phyloP scores from a whole-genome alignment of 2,888 invertebrate species.

The Harpalus rufipes region DNA sequence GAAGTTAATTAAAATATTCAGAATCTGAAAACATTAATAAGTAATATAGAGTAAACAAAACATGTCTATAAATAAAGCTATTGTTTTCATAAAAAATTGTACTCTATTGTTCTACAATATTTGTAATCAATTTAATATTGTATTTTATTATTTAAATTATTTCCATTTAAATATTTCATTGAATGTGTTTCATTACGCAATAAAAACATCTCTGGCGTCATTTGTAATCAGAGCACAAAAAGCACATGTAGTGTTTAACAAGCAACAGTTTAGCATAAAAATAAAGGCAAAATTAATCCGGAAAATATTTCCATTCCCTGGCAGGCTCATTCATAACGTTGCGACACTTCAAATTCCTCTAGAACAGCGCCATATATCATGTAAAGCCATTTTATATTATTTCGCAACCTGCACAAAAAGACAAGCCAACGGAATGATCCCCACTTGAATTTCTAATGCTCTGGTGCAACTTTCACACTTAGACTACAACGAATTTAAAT shows the following conservation, averaged over 20 bases:
- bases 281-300: conserved; percentile 40
- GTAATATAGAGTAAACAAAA: too few species aligned
- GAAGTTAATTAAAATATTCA: too few species aligned
- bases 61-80: too few species aligned
- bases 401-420: conserved; percentile 48
- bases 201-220: conserved; percentile 39
- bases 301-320: conserved; percentile 48
- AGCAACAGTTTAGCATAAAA: conserved; percentile 38
- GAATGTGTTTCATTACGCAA: background rate
- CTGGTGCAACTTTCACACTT: conserved; percentile 22
- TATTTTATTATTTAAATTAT: background rate
- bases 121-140: background rate
- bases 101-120: background rate
- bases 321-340: conserved; percentile 42
- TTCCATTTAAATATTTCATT: background rate
- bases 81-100: background rate
- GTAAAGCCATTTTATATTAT: conserved; percentile 47
- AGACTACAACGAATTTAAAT: conserved; percentile 5
- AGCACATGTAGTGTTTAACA: conserved; percentile 28
- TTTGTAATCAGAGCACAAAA: conserved; percentile 16
- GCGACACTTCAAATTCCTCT: conserved; percentile 53
- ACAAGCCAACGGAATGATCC: conserved; percentile 23
- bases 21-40: too few species aligned
- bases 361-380: conserved; percentile 53
- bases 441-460: conserved; percentile 44